Base-by-base conservation (phyloP, 2,888 invertebrate species). In the Pristionchus arcanus region DNA sequence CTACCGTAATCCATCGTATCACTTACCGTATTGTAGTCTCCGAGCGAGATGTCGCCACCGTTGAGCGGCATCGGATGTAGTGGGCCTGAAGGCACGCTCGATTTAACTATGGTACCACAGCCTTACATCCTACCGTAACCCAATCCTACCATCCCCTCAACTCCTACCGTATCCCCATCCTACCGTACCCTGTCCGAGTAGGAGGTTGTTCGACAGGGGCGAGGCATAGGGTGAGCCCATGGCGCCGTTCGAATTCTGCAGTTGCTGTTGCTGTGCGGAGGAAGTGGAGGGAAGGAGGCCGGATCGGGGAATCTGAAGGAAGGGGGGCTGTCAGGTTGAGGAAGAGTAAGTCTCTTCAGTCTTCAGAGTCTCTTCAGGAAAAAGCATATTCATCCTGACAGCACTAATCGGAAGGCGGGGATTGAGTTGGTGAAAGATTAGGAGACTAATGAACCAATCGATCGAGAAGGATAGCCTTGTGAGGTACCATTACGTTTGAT, bases 161-260 rank as follows among this genome's bases (percentile, higher is more conserved):
- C 25, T 59, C 59, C 59, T 59, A 59, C 63, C 63, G 63, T 63
- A 63, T n/a, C 63, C n/a, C 15, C 37, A 31, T 31, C 28, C 2
- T 83, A 53, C n/a, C 63, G 85, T 87, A 87, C 87, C 87, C n/a
- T 87, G 63, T n/a, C 49, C 37, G 42, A 87, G 87, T 15, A 87
- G 42, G 63, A 86, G 59, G 37, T 66, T 63, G 66, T 55, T 66
- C 34, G 63, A 59, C 34, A 87, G 68, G n/a, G 87, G 87, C 63
- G 66, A 68, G 28, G 9, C 25, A 49, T 87, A 87, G 42, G 87
- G 87, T 59, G 84, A 84, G 84, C 84, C 84, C 81, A 81, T 81
- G n/a, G 49, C 81, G 1, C 81, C 81, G 81, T 81, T 81, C 2
- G 81, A 49, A 15, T 49, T 4, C 77, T 42, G 49, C 81, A 16